Evolutionary conservation across 2,113 vertebrate genomes (phyloP).

Genomic region (Melanocharis versteri): DNA sequence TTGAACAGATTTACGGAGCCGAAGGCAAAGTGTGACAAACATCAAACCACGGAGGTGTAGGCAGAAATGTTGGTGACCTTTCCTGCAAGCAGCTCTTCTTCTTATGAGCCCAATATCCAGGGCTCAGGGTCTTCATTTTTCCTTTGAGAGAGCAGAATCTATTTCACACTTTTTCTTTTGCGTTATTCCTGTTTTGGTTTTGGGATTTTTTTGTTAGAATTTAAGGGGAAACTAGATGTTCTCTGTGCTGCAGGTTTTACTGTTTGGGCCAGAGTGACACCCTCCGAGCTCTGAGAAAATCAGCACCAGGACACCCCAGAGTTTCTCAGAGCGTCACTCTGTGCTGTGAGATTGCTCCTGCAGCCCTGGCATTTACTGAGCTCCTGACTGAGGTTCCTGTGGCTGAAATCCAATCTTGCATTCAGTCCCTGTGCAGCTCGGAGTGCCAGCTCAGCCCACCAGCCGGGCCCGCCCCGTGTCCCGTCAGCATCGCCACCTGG

Average conservation of each 20-base stretch:
- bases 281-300: not conserved
- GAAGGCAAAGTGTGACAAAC: not conserved
- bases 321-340: not conserved
- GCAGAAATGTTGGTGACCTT: not conserved
- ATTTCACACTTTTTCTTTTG: not conserved
- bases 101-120: accelerated
- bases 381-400: not conserved
- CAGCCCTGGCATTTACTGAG: not conserved
- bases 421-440: not conserved
- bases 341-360: not conserved
- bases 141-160: not conserved
- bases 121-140: not conserved
- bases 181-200: not conserved
- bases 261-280: too few species aligned
- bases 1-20: not conserved
- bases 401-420: not conserved
- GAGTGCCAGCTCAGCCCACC: not conserved
- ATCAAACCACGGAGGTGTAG: not conserved
- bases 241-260: not conserved
- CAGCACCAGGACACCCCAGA: not conserved
- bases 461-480: not conserved
- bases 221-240: not conserved
- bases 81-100: not conserved
- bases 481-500: not conserved
- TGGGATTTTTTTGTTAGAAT: accelerated